A percentile compares a stretch with the other conserved stretches of the same genome.
Evolutionary conservation across 1,140 invertebrate species (phyloP).

Genomic region (Potamilus streckersoni): DNA sequence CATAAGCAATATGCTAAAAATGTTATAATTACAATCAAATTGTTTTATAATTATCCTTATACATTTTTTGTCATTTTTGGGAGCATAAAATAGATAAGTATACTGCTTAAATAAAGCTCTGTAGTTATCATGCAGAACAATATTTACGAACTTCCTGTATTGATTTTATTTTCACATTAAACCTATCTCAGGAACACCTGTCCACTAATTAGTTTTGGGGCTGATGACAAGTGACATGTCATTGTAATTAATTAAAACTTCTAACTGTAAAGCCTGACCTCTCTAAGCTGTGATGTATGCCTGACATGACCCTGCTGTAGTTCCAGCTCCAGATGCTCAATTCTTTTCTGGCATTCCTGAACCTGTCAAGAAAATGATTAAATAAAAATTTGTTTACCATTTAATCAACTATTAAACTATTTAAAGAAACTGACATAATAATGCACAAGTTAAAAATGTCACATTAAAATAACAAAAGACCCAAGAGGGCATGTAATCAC

Average conservation of each 20-base stretch:
- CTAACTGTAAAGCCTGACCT: slow-evolving; percentile 39
- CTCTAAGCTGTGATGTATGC: slow-evolving; percentile 47
- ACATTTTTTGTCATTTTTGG: too few relatives aligned
- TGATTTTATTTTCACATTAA: too few relatives aligned
- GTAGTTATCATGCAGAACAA: too few relatives aligned
- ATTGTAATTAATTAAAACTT: background rate
- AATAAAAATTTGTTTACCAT: background rate
- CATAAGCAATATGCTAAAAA: too few relatives aligned
- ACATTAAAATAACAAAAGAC: background rate
- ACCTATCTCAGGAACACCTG: too few relatives aligned
- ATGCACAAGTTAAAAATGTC: slow-evolving; percentile 4
- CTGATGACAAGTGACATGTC: too few relatives aligned
- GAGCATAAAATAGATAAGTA: too few relatives aligned
- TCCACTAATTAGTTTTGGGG: too few relatives aligned
- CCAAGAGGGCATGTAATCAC: background rate
- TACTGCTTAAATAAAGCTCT: too few relatives aligned
- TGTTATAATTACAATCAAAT: too few relatives aligned
- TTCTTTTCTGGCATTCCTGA: slow-evolving; percentile 47
- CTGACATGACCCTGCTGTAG: slow-evolving; percentile 50
- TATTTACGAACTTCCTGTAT: too few relatives aligned
- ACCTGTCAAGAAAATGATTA: slow-evolving; percentile 22
- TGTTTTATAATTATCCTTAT: too few relatives aligned
- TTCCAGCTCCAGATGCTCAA: slow-evolving; percentile 55
- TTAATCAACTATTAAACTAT: background rate
- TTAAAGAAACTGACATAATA: background rate